Base-by-base conservation (phyloP, 37 sponge, comb jelly and placozoan genomes). In the Lycopodina hypogea region DNA sequence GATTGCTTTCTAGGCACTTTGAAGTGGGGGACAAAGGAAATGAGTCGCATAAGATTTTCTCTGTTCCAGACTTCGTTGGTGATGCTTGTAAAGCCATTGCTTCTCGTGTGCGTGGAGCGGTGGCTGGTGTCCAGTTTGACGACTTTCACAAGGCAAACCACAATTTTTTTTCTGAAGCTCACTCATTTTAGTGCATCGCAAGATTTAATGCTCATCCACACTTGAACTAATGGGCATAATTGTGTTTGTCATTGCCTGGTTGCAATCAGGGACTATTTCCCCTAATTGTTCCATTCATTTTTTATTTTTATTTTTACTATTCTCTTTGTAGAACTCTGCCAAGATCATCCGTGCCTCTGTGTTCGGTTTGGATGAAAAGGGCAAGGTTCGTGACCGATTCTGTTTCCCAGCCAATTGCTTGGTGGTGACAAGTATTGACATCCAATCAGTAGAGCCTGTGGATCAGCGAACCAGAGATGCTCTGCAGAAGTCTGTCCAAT, bases 11-110 rank as follows among this genome's bases (percentile, higher is more conserved):
- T 51, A 93, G 90, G 90, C 93, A 92, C 68, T 94, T 94, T 84
- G 95, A 97, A 40, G 81, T 89, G 6, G 65, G 55, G 28, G 81
- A 84, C 83, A 86, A 83, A 72, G 82, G 74, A 1, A 82, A 81
- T 14, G 89, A 87, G 23, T 76, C 94, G 23, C 80, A 88, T 37
- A 93, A 93, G 84, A 91, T 99, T 35, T 99, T 99, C 83, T 94
- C 99, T 35, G 99, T 99, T 6, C 99, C 99, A 21, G 99, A 99
- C 71, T 99, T 99, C 83, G 94, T 95, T 32, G 99, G 99, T 12
- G 99, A 99, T 78, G 94, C 99, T 33, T 99, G 99, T 81, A 99
- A 99, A 69, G 99, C 99, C 67, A 96, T 99, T 72, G 99, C 99
- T 68, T 99, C 99, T 34, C 87, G 99, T 32, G 86, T 99, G 48